Percentiles rank a stretch among this genome's conserved stretches.
These are phyloP conservation scores for Oreocharis arfaki DNA, from an alignment of 2,113 vertebrate genomes.

Conservation along the genomic window DNA sequence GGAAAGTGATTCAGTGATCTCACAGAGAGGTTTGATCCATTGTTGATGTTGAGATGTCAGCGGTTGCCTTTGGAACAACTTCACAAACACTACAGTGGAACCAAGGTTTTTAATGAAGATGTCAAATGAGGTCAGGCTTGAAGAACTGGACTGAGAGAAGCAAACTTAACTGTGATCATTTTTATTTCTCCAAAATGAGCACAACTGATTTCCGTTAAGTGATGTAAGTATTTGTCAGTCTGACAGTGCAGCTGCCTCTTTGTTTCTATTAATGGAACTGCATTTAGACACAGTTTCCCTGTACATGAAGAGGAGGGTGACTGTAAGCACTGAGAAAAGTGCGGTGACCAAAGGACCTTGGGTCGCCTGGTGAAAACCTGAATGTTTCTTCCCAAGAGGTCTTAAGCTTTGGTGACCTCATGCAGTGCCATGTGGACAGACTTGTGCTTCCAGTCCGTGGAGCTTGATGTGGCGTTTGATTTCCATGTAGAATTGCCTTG, in stretches of 20 bases:
- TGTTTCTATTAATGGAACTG: not conserved
- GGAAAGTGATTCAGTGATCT: not conserved
- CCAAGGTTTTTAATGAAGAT: not conserved
- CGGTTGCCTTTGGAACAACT: not conserved
- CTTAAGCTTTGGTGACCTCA: not conserved
- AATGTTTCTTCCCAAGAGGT: not conserved
- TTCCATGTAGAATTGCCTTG: not conserved
- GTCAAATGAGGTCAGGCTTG: not conserved
- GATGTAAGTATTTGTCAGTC: not conserved
- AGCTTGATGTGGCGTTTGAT: not conserved
- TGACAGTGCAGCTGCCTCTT: not conserved
- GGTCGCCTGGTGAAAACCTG: rapidly evolving
- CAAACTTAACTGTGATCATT: not conserved
- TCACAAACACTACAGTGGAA: constrained; percentile 23
- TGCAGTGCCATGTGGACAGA: not conserved
- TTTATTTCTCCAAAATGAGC: not conserved
- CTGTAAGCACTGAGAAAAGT: not conserved
- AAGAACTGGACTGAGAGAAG: not conserved
- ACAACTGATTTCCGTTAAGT: not conserved
- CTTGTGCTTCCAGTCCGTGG: not conserved
- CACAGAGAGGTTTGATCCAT: not conserved
- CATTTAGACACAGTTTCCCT: not conserved
- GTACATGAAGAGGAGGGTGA: not conserved
- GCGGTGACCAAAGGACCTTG: not conserved
- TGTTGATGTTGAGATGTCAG: not conserved